Percentiles rank a stretch among this genome's conserved stretches.
Conservation (phyloP, 2,113 vertebrate genomes). For the Alces alces region DNA sequence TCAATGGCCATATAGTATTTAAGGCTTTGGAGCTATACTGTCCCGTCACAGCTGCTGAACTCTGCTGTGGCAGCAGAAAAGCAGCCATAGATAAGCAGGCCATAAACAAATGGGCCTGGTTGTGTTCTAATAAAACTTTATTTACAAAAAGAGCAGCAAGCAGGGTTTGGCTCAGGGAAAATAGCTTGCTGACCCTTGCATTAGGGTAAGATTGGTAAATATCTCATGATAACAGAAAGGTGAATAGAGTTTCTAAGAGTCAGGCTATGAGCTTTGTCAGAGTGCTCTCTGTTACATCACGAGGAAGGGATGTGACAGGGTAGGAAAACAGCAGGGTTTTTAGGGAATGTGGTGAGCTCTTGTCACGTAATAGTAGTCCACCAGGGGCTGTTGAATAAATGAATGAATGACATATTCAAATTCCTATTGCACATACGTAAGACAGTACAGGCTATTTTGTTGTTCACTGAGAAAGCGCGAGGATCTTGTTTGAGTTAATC, state of each 20-base stretch:
- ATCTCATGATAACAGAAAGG: background rate
- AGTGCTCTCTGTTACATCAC: background rate
- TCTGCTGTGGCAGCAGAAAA: background rate
- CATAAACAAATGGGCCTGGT: background rate
- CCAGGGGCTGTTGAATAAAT: background rate
- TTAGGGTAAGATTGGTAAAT: background rate
- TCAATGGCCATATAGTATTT: background rate
- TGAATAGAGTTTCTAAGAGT: background rate
- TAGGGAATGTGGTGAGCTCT: background rate
- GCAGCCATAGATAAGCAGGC: background rate
- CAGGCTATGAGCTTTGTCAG: background rate
- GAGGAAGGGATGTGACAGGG: background rate
- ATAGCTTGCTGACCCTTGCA: background rate
- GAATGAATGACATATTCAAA: background rate
- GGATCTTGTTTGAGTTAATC: background rate
- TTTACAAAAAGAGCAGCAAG: background rate
- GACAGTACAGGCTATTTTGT: background rate
- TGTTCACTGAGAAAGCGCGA: background rate
- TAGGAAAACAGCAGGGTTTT: background rate
- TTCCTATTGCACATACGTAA: background rate
- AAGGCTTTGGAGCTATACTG: background rate
- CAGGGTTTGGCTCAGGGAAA: background rate
- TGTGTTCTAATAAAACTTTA: conserved; percentile 24
- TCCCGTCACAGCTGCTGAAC: background rate
- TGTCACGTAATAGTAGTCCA: background rate